Percentiles rank a stretch among this genome's conserved stretches.
phyloP scores from a whole-genome alignment of 2,113 vertebrate species.

The Typhlomys cinereus region DNA sequence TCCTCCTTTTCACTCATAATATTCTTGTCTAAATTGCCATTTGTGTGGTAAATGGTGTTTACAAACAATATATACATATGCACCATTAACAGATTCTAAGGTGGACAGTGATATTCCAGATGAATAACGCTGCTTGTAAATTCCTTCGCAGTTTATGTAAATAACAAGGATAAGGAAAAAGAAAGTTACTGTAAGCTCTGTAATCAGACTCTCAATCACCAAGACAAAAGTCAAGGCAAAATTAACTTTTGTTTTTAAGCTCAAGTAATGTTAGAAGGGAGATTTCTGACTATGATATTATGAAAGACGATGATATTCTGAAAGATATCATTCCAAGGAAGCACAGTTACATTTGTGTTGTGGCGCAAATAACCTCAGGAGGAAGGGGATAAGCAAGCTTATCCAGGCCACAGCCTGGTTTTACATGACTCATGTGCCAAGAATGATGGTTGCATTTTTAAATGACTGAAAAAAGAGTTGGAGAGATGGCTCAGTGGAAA shows the following conservation, averaged over 20 bases:
- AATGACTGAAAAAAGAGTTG: not conserved
- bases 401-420: not conserved
- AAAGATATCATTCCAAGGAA: constrained; percentile 42
- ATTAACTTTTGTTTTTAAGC: constrained; percentile 47
- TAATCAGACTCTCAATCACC: constrained; percentile 31
- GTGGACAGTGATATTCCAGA: not conserved
- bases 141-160: constrained; percentile 62
- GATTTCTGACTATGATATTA: not conserved
- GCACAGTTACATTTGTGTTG: not conserved
- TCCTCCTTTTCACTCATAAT: not conserved
- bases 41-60: constrained; percentile 41
- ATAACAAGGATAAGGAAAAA: not conserved
- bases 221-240: not conserved
- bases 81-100: not conserved
- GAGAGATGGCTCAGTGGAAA: not conserved
- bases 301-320: not conserved
- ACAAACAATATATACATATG: not conserved
- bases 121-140: constrained; percentile 19
- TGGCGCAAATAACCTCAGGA: constrained; percentile 2
- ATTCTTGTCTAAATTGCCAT: constrained; percentile 43
- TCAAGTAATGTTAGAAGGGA: constrained; percentile 39
- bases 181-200: not conserved
- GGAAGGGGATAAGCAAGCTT: not conserved
- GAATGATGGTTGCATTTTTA: not conserved
- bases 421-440: not conserved